These are phyloP conservation scores for Zaprionus inermis DNA, from an alignment of 1,140 invertebrate species.

Conservation along the genomic window DNA sequence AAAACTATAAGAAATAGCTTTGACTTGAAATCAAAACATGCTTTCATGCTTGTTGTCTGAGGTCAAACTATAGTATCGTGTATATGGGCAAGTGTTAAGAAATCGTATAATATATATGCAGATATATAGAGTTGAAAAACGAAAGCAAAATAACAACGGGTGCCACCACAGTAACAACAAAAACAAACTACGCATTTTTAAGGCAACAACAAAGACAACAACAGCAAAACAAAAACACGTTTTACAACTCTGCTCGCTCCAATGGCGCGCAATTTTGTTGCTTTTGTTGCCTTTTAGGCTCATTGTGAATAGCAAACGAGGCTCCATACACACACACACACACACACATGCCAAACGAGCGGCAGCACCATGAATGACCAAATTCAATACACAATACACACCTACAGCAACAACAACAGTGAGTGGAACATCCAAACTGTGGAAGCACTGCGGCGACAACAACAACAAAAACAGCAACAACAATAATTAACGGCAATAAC, in stretches of 20 bases:
- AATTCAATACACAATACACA: slow-evolving; percentile 53
- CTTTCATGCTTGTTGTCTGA: slow-evolving; percentile 65
- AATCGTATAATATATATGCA: slow-evolving; percentile 26
- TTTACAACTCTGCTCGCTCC: slow-evolving; percentile 71
- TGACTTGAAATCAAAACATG: slow-evolving; percentile 38
- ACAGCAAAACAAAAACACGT: slow-evolving; percentile 72
- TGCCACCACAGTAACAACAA: slow-evolving; percentile 41
- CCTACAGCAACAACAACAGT: slow-evolving; percentile 35
- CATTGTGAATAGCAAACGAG: slow-evolving; percentile 60
- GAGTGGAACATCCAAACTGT: slow-evolving; percentile 11
- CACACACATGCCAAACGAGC: slow-evolving; percentile 44
- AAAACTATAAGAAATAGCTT: slow-evolving; percentile 28
- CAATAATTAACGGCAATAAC: slow-evolving; percentile 79
- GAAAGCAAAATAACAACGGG: slow-evolving; percentile 61
- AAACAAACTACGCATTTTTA: slow-evolving; percentile 71
- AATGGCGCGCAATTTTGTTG: slow-evolving; percentile 69
- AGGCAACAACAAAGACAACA: slow-evolving; percentile 36
- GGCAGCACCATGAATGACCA: slow-evolving; percentile 71
- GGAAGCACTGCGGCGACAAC: slow-evolving; percentile 5
- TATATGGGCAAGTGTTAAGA: slow-evolving; percentile 27
- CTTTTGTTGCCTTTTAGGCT: slow-evolving; percentile 52
- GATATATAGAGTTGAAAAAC: slow-evolving; percentile 31
- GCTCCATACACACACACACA: slow-evolving; percentile 34
- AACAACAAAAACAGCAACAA: slow-evolving; percentile 22
- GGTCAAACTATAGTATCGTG: slow-evolving; percentile 55